Evolutionary conservation across 2,113 vertebrate species (phyloP).

Genomic region (Psophia crepitans): DNA sequence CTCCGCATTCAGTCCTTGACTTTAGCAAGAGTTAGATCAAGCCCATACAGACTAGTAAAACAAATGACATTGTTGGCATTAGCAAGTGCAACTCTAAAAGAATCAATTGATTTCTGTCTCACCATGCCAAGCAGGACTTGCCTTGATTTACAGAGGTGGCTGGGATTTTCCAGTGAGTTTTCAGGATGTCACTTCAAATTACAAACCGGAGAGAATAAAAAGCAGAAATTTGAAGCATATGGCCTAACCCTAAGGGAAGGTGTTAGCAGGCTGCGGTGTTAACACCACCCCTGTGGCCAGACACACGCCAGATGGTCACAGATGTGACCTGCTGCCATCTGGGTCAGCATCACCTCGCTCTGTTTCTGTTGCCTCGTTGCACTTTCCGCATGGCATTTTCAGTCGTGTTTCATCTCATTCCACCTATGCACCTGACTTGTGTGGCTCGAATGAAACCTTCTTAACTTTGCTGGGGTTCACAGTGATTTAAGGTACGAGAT

Average conservation of each 20-base stretch:
- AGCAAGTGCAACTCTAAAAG: neutral
- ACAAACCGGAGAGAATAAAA: neutral
- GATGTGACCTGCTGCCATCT: neutral
- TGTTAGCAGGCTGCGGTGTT: neutral
- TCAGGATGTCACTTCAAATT: neutral
- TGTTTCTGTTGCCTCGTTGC: neutral
- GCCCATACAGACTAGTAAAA: slow-evolving; percentile 45
- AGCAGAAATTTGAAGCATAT: neutral
- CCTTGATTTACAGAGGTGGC: neutral
- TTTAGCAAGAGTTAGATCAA: slow-evolving; percentile 53
- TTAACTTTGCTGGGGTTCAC: neutral
- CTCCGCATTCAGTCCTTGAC: slow-evolving; percentile 17
- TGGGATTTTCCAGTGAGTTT: neutral
- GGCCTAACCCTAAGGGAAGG: neutral
- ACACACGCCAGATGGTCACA: neutral
- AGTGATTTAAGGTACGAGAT: neutral
- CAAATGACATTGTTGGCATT: neutral
- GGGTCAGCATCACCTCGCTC: neutral
- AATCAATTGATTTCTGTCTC: neutral
- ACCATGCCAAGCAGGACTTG: neutral
- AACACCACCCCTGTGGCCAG: neutral
- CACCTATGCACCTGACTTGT: neutral
- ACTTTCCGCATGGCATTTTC: neutral
- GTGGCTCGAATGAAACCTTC: neutral
- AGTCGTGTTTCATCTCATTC: neutral